Evolutionary conservation across 2,113 vertebrate genomes (phyloP).

Genomic region (Cichladusa arquata): DNA sequence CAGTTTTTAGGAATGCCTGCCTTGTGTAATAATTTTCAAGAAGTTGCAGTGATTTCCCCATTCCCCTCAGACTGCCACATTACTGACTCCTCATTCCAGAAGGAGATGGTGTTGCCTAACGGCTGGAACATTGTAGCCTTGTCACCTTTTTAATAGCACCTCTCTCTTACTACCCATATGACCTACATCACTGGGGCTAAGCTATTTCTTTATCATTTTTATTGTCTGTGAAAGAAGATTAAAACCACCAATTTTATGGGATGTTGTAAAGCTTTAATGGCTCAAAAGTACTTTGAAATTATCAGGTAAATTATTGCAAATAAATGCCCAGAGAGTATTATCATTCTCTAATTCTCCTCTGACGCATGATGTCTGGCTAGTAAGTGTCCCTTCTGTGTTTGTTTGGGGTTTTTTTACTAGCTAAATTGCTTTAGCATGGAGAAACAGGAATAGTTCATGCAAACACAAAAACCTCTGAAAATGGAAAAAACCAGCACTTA

Average conservation of each 20-base stretch:
- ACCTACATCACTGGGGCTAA: not conserved
- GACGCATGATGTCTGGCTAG: not conserved
- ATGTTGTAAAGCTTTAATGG: constrained; percentile 5
- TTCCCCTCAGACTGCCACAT: accelerated
- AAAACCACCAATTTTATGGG: not conserved
- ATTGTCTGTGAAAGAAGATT: constrained; percentile 11
- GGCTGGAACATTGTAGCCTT: not conserved
- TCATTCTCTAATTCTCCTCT: not conserved
- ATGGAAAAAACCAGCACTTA: not conserved
- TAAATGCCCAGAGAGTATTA: not conserved
- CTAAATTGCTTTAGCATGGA: not conserved
- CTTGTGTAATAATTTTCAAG: not conserved
- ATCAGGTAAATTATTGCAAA: not conserved
- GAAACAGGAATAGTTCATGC: not conserved
- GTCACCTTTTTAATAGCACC: not conserved
- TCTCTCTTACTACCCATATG: not conserved
- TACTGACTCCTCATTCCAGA: constrained; percentile 9
- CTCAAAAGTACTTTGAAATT: constrained; percentile 2
- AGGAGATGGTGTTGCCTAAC: constrained; percentile 29
- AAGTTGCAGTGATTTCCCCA: not conserved
- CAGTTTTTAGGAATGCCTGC: not conserved
- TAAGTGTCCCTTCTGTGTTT: not conserved
- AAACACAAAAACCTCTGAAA: not conserved
- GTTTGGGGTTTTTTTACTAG: not conserved
- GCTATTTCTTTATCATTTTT: constrained; percentile 20